Base-by-base conservation (phyloP, 2,888 invertebrate genomes). In the Thecocarcelia acutangulata region DNA sequence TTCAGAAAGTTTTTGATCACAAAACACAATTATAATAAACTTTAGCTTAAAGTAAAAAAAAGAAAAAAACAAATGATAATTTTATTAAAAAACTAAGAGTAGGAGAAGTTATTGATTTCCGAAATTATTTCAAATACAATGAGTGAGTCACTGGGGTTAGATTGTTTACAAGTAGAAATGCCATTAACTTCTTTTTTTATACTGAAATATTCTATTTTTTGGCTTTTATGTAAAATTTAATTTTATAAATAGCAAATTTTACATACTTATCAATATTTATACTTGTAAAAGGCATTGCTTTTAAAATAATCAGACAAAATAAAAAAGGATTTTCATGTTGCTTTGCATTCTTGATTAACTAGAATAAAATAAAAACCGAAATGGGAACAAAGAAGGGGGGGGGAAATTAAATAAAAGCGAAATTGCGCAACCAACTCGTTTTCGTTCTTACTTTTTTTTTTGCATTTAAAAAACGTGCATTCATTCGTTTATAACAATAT, bases 1-100 rank as follows among this genome's bases (percentile, higher is more conserved):
- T 72, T 73, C 40, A 40, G 68, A 78, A 79, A 79, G 66, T 73
- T 79, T 79, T 72, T 5, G 40, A 73, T 66, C 66, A 79, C 68
- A 73, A 68, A 66, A 61, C 61, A 66, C 78, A 73, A 79, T 73
- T 68, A 72, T 59, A 59, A 42, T 46, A 69, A 76, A 69, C 59
- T 72, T 78, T 64, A 68, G 33, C 40, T 21, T 44, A 46, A 50
- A 72, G 42, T 63, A n/a, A 13, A 48, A 21, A 6, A 42, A 56
- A 46, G 2, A 28, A 48, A 13, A 54, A 50, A 42, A 1, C 40
- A 28, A 21, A 40, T 8, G 9, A 59, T 24, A 66, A 46, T 52
- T 44, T 50, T 19, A 12, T 13, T 3, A 17, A 37, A 12, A 59
- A 73, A 72, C 52, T 52, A 42, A 4, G 33, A 33, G 13, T 28